Conservation (phyloP, 1,140 invertebrate genomes). For the Bombus consobrinus region DNA sequence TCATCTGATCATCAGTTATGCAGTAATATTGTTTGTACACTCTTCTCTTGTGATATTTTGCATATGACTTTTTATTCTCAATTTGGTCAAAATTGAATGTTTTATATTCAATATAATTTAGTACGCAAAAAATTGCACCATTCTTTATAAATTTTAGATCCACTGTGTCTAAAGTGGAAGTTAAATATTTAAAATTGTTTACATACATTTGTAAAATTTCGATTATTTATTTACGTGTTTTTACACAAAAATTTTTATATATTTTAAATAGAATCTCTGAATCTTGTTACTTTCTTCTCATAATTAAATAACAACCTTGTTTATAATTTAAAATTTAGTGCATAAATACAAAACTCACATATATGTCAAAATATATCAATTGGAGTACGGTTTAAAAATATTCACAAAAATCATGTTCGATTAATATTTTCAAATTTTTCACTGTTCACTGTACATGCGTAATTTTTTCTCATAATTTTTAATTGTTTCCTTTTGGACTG, state of each 20-base stretch:
- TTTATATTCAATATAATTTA: slow-evolving; percentile 16
- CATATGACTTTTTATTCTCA: slow-evolving; percentile 15
- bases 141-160: slow-evolving; percentile 6
- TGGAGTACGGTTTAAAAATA: background rate
- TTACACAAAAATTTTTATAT: background rate
- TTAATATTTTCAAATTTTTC: background rate
- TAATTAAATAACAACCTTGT: background rate
- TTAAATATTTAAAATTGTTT: slow-evolving; percentile 22
- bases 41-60: slow-evolving; percentile 30
- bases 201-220: slow-evolving; percentile 41
- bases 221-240: background rate
- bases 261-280: background rate
- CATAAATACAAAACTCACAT: background rate
- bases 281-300: background rate
- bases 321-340: background rate
- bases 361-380: slow-evolving; percentile 11
- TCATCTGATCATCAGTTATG: background rate
- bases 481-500: background rate
- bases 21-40: background rate
- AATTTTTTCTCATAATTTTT: background rate
- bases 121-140: background rate
- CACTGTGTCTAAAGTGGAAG: slow-evolving; percentile 31
- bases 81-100: slow-evolving; percentile 14
- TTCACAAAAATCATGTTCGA: slow-evolving; percentile 10
- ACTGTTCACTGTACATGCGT: background rate